These are phyloP conservation scores for Thymallus thymallus DNA, from an alignment of 2,113 vertebrate genomes.

Conservation along the genomic window DNA sequence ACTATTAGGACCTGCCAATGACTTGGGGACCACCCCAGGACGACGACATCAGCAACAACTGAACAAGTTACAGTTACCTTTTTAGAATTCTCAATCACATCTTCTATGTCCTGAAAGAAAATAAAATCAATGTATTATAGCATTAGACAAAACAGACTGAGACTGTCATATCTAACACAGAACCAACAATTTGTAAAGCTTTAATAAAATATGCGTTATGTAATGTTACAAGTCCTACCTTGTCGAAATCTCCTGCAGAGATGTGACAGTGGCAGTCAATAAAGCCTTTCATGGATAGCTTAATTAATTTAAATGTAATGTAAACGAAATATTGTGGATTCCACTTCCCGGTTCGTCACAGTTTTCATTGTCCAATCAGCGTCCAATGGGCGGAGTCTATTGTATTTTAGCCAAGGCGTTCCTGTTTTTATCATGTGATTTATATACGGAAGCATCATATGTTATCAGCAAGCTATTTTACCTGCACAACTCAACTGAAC, in stretches of 20 bases:
- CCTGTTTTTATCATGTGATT: too few relatives aligned
- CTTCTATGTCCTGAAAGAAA: constrained; percentile 80
- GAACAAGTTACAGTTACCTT: constrained; percentile 62
- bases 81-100: constrained; percentile 80
- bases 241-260: constrained; percentile 72
- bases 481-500: background rate
- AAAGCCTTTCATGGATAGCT: constrained; percentile 61
- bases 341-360: background rate
- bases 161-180: background rate
- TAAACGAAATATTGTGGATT: background rate
- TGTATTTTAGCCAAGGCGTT: too few relatives aligned
- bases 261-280: constrained; percentile 78
- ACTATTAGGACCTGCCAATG: too few relatives aligned
- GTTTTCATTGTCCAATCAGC: too few relatives aligned
- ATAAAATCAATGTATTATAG: background rate
- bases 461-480: background rate
- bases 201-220: too few relatives aligned
- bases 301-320: background rate
- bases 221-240: constrained; percentile 48
- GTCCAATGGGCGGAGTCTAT: too few relatives aligned
- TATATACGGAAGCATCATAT: background rate
- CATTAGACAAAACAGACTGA: background rate
- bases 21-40: too few relatives aligned
- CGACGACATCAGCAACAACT: background rate
- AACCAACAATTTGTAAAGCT: background rate